These are phyloP conservation scores for Pangasius sanitwongsei DNA, from an alignment of 2,797 vertebrate species.

Conservation along the genomic window DNA sequence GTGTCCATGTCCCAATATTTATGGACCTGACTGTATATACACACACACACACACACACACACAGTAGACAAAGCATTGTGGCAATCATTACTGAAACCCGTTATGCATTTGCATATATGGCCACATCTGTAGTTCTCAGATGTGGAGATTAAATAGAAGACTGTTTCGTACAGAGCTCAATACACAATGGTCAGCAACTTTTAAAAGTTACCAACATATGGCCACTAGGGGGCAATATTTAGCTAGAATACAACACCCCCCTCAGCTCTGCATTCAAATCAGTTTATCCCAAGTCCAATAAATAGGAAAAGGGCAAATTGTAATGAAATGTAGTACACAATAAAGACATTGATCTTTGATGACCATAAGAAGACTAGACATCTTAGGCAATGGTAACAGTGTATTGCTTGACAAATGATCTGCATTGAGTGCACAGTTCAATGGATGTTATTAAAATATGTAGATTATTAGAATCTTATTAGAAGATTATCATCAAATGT, in stretches of 20 bases:
- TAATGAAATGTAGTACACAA: background rate
- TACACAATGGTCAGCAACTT: background rate
- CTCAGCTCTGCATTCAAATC: background rate
- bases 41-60: no score
- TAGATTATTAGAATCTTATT: constrained; percentile 3
- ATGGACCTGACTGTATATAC: no score
- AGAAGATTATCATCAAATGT: constrained; percentile 5
- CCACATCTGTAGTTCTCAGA: background rate
- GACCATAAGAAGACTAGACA: background rate
- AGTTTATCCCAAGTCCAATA: background rate
- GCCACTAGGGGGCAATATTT: constrained; percentile 26
- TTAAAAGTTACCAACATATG: background rate
- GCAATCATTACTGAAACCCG: no score
- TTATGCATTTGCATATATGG: background rate
- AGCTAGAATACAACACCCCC: background rate
- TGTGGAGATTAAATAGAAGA: background rate
- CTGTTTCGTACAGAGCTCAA: background rate
- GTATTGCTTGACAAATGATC: background rate
- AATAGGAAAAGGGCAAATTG: background rate
- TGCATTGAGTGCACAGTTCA: background rate
- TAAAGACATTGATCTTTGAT: background rate
- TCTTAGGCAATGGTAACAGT: background rate
- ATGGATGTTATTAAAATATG: background rate
- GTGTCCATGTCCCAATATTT: no score
- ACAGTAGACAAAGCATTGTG: no score